Conservation (phyloP, 1,140 invertebrate species). For the Drosophila burlai region DNA sequence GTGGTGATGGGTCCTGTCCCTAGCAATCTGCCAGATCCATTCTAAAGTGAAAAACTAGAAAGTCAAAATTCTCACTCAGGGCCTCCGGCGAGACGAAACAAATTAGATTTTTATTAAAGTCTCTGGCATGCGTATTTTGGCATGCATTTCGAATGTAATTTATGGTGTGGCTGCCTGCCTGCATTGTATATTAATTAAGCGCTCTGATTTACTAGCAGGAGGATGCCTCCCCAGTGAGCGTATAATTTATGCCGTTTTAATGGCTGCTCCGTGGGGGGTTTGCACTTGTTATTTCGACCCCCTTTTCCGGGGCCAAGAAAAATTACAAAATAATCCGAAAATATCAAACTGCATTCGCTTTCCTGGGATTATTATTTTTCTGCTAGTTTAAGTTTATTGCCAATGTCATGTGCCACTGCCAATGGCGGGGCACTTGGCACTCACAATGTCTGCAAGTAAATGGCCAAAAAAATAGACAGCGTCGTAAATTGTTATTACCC, state of each 20-base stretch:
- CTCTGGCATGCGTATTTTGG: constrained; percentile 29
- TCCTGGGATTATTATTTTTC: constrained; percentile 14
- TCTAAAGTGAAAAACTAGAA: neutral
- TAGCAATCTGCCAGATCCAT: neutral
- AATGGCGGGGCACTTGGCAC: constrained; percentile 26
- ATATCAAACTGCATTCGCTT: constrained; percentile 1
- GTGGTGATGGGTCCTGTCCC: constrained; percentile 9
- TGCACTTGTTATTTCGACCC: constrained; percentile 6
- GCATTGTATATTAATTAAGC: constrained; percentile 52
- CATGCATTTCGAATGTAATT: constrained; percentile 51
- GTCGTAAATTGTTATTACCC: constrained; percentile 16
- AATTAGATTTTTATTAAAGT: constrained; percentile 20
- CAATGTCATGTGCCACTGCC: constrained; percentile 41
- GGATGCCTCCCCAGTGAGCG: constrained; percentile 3
- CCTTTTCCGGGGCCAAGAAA: constrained; percentile 1
- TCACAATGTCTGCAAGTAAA: constrained; percentile 31
- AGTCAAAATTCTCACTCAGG: neutral
- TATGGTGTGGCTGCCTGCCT: constrained; percentile 5
- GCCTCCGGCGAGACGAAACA: constrained; percentile 12
- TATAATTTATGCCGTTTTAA: constrained; percentile 67
- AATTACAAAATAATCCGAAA: neutral
- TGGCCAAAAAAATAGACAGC: constrained; percentile 15
- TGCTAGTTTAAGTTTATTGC: constrained; percentile 30
- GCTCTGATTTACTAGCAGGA: constrained; percentile 46
- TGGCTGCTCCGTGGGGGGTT: constrained; percentile 20